Conservation (phyloP, 2,888 invertebrate genomes). For the Slavum lentiscoides region DNA sequence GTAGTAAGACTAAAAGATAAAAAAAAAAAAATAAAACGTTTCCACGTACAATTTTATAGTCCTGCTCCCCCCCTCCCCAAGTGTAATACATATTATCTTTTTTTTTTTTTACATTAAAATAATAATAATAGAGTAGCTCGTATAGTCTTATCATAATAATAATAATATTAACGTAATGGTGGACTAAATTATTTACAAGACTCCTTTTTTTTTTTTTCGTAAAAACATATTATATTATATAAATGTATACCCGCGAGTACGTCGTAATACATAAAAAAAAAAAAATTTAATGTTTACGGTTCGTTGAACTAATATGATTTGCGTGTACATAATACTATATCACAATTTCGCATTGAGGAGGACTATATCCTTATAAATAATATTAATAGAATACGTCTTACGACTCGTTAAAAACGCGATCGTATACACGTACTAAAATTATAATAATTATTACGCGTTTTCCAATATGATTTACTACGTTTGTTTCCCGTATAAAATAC, state of each 20-base stretch:
- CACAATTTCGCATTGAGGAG: conserved; percentile 1
- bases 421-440: no score
- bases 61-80: not conserved
- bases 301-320: not conserved
- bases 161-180: not conserved
- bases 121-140: not conserved
- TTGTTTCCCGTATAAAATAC: not conserved
- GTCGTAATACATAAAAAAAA: no score
- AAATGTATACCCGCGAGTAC: not conserved
- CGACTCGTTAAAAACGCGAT: not conserved
- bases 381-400: not conserved
- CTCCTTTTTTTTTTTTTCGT: not conserved
- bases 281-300: not conserved
- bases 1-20: no score
- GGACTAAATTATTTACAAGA: conserved; percentile 17
- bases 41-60: not conserved
- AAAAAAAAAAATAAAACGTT: no score
- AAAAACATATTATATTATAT: not conserved
- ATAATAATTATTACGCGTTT: not conserved
- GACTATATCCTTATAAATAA: not conserved
- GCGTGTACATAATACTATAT: not conserved
- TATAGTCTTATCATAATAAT: not conserved
- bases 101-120: not conserved
- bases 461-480: not conserved
- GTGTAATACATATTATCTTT: no score